Percentiles rank a stretch among this genome's conserved stretches.
These are phyloP conservation scores for Mareca strepera DNA, from an alignment of 2,797 vertebrate genomes.

Conservation along the genomic window DNA sequence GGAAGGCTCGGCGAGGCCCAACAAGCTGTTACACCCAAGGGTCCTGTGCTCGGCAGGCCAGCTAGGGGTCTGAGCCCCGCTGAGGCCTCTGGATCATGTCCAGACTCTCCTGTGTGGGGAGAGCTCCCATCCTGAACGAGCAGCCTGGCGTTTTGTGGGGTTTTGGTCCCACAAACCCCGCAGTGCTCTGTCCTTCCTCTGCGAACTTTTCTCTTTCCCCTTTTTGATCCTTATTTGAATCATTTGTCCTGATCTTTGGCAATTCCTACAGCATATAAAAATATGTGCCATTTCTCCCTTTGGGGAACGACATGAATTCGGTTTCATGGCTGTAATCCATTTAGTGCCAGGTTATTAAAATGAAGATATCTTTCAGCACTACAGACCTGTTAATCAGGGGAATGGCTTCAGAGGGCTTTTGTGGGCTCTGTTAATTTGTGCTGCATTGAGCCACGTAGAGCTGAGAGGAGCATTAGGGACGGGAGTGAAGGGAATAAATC, in stretches of 20 bases:
- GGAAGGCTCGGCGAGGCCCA: not conserved
- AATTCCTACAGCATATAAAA: slow-evolving; percentile 6
- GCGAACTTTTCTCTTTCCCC: not conserved
- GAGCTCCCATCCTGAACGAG: not conserved
- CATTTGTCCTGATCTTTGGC: slow-evolving; percentile 29
- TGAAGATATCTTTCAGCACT: slow-evolving; percentile 63
- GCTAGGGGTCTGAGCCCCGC: not conserved
- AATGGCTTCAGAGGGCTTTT: slow-evolving; percentile 62
- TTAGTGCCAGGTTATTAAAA: slow-evolving; percentile 69
- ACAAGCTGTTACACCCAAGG: not conserved
- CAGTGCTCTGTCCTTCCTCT: not conserved
- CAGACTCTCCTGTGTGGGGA: not conserved
- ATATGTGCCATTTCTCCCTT: slow-evolving; percentile 32
- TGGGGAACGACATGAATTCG: slow-evolving; percentile 11
- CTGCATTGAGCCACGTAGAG: slow-evolving; percentile 35
- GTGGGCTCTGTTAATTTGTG: slow-evolving; percentile 62
- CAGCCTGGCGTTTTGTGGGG: not conserved
- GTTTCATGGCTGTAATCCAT: slow-evolving; percentile 44
- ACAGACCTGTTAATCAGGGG: slow-evolving; percentile 66
- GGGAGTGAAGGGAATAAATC: slow-evolving; percentile 53
- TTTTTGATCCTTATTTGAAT: not conserved
- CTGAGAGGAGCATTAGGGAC: slow-evolving; percentile 42
- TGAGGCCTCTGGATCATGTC: not conserved
- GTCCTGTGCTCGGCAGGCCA: not conserved
- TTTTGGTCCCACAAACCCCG: not conserved